phyloP scores from a whole-genome alignment of 2,113 vertebrate genomes.

The Pandion haliaetus region DNA sequence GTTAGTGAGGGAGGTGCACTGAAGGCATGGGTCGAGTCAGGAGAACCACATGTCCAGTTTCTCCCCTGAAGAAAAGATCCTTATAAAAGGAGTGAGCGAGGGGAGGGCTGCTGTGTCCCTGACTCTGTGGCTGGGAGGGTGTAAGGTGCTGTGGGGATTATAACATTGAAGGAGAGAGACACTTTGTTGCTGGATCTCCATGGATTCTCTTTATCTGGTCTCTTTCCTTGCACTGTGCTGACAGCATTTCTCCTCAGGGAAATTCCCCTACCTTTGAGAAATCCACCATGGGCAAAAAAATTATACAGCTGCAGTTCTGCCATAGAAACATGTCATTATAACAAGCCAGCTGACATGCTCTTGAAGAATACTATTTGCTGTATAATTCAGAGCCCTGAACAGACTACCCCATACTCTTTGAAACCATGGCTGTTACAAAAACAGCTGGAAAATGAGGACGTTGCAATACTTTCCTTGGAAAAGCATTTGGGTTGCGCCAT shows the following conservation, averaged over 20 bases:
- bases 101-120: neutral
- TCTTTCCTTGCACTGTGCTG: neutral
- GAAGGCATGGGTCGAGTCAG: neutral
- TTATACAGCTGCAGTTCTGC: neutral
- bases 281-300: neutral
- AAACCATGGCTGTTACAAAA: neutral
- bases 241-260: neutral
- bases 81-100: neutral
- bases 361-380: neutral
- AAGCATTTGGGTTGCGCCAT: neutral
- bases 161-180: neutral
- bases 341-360: neutral
- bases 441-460: neutral
- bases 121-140: neutral
- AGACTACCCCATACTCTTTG: neutral
- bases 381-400: neutral
- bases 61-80: neutral
- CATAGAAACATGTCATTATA: neutral
- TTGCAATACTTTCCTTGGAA: neutral
- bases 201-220: neutral
- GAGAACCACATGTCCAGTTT: neutral
- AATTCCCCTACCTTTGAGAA: neutral
- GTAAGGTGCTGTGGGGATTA: neutral
- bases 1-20: neutral
- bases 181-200: neutral